Evolutionary conservation across 1,140 invertebrate genomes (phyloP).

Genomic region (Drosophila lini): DNA sequence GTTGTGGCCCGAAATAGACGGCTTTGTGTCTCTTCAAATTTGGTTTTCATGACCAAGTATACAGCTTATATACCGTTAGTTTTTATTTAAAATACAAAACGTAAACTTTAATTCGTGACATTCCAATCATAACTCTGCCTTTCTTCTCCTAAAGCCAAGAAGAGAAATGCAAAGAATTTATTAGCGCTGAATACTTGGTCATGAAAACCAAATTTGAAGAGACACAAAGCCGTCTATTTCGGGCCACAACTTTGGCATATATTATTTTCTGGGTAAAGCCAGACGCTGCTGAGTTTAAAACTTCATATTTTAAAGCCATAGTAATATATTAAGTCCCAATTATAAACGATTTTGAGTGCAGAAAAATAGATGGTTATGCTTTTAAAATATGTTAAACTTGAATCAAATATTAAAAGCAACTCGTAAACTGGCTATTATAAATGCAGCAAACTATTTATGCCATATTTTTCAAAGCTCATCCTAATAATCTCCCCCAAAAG

Average conservation of each 20-base stretch:
- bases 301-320: too few species aligned
- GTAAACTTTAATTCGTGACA: neutral
- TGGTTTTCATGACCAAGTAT: too few species aligned
- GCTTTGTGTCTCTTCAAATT: too few species aligned
- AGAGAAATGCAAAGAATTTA: conserved; percentile 12
- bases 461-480: neutral
- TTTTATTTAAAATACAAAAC: neutral
- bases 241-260: conserved; percentile 2
- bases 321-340: neutral
- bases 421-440: conserved; percentile 4
- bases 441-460: neutral
- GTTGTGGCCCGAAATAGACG: too few species aligned
- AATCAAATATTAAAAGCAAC: neutral
- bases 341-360: neutral
- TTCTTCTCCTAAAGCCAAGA: neutral
- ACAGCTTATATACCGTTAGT: too few species aligned
- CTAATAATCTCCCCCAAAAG: neutral
- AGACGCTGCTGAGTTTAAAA: too few species aligned
- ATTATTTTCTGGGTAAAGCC: neutral
- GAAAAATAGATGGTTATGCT: neutral
- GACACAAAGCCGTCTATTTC: neutral
- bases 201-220: conserved; percentile 1
- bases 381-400: neutral
- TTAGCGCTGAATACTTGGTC: neutral
- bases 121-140: neutral